phyloP scores from a whole-genome alignment of 2,888 invertebrate genomes.

The Rapana venosa region DNA sequence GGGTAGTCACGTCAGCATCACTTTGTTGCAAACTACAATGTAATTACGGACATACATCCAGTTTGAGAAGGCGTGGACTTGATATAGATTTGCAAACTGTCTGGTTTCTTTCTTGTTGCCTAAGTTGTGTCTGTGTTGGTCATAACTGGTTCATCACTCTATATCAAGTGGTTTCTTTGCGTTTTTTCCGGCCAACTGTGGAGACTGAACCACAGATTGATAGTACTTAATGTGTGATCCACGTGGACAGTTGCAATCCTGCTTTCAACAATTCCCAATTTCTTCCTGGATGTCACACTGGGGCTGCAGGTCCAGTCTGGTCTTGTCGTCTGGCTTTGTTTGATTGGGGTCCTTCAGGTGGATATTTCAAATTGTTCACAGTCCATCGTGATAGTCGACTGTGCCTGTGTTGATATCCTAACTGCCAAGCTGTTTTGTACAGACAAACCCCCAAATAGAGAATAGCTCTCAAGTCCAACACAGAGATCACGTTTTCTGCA shows the following conservation, averaged over 20 bases:
- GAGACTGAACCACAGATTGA: background rate
- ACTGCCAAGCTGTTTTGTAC: background rate
- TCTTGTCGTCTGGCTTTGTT: constrained; percentile 3
- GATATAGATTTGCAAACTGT: background rate
- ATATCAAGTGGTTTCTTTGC: background rate
- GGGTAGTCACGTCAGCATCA: background rate
- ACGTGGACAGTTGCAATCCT: background rate
- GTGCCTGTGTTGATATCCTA: background rate
- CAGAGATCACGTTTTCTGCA: background rate
- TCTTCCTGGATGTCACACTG: background rate
- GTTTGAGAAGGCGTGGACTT: background rate
- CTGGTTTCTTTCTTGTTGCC: background rate
- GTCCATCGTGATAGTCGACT: background rate
- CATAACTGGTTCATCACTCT: background rate
- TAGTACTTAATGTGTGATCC: background rate
- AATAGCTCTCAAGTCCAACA: background rate
- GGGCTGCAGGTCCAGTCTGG: background rate
- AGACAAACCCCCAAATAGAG: background rate
- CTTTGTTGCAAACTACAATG: background rate
- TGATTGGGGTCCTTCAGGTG: background rate
- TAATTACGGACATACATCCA: background rate
- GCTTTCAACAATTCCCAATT: background rate
- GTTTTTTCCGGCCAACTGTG: background rate
- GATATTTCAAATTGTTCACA: background rate
- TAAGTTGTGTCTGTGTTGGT: background rate